phyloP scores from a whole-genome alignment of 2,797 vertebrate genomes.

The Melanotaenia parkinsoni region DNA sequence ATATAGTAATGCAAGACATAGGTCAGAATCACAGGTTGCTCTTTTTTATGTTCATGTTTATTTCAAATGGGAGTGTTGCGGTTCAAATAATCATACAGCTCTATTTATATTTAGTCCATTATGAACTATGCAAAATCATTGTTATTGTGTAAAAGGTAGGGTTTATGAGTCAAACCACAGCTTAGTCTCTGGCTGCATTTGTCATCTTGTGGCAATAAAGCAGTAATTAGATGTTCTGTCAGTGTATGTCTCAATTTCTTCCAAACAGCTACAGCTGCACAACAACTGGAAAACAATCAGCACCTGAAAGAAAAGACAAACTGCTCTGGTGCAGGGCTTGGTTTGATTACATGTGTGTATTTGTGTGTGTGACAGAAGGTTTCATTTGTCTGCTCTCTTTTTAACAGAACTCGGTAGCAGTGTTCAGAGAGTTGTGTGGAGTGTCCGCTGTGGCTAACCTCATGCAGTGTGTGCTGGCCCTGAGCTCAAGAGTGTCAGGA shows the following conservation, averaged over 20 bases:
- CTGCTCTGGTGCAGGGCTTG: constrained; percentile 10
- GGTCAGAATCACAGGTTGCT: background rate
- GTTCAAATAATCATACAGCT: background rate
- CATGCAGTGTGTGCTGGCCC: constrained; percentile 93
- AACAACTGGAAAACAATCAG: constrained; percentile 30
- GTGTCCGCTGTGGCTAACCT: constrained; percentile 94
- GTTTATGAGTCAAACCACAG: constrained; percentile 9
- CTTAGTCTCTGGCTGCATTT: constrained; percentile 28
- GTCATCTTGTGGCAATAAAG: constrained; percentile 26
- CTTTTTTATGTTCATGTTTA: background rate
- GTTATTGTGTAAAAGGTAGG: constrained; percentile 12
- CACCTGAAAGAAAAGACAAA: constrained; percentile 39
- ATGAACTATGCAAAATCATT: background rate
- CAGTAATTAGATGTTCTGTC: constrained; percentile 40
- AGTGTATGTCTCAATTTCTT: constrained; percentile 26
- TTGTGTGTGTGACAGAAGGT: background rate
- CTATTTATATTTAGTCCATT: background rate
- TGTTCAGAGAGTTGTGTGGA: constrained; percentile 94
- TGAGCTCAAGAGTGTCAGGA: constrained; percentile 88
- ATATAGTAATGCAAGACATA: background rate
- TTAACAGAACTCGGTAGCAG: constrained; percentile 87
- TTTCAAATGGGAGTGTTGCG: background rate
- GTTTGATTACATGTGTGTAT: constrained; percentile 29
- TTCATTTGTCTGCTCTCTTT: background rate
- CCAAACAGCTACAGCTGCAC: constrained; percentile 13